Conservation (phyloP, 2,888 invertebrate genomes). For the Limnephilus rhombicus region DNA sequence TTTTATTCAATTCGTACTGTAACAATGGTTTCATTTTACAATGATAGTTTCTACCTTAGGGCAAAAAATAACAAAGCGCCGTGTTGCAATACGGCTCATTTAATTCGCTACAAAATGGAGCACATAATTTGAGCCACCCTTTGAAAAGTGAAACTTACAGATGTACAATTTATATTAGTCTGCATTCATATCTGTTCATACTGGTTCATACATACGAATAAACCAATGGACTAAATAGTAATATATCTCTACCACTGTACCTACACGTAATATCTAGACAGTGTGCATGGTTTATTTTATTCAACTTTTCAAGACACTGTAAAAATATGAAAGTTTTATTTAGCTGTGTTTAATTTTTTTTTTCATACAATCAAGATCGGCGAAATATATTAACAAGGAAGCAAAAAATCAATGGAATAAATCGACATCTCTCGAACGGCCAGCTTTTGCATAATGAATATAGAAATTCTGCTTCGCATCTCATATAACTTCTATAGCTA, state of each 20-base stretch:
- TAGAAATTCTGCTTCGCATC: too few species aligned
- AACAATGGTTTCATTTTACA: constrained; percentile 60
- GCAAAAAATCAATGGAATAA: too few species aligned
- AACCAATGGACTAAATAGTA: background rate
- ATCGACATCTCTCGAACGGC: too few species aligned
- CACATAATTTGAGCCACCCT: constrained; percentile 61
- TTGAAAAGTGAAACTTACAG: constrained; percentile 64
- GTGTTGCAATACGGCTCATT: constrained; percentile 65
- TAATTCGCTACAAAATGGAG: constrained; percentile 64
- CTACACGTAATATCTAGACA: background rate
- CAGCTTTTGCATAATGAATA: too few species aligned
- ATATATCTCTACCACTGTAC: background rate
- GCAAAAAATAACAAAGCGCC: constrained; percentile 61
- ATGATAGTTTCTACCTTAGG: constrained; percentile 48
- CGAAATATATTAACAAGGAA: too few species aligned
- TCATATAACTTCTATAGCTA: too few species aligned
- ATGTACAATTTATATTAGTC: constrained; percentile 57
- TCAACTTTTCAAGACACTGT: too few species aligned
- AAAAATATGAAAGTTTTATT: too few species aligned
- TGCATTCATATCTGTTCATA: background rate
- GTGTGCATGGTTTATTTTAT: background rate
- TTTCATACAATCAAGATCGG: too few species aligned
- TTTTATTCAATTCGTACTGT: constrained; percentile 30
- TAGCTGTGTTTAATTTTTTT: too few species aligned
- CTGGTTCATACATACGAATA: background rate